Conservation (phyloP, 2,797 vertebrate species). For the Lophius americanus region DNA sequence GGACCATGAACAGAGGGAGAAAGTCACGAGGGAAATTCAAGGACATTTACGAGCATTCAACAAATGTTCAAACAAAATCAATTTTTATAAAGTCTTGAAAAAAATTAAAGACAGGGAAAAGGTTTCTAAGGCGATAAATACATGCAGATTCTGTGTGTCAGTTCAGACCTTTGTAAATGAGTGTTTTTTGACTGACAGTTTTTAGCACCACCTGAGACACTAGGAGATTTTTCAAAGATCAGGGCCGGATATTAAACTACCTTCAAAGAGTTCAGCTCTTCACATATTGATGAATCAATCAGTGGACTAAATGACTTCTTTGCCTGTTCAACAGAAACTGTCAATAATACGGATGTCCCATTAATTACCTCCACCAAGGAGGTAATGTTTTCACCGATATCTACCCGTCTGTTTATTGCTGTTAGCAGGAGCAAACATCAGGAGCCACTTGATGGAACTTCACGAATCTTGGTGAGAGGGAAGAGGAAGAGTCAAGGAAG, state of each 20-base stretch:
- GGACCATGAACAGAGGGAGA: conserved; percentile 40
- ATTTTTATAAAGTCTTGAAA: neutral
- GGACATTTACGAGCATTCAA: conserved; percentile 52
- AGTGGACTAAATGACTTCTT: too few relatives aligned
- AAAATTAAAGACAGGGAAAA: neutral
- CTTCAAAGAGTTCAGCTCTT: too few relatives aligned
- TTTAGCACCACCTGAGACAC: neutral
- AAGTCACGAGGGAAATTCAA: conserved; percentile 54
- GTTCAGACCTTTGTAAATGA: neutral
- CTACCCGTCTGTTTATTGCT: too few relatives aligned
- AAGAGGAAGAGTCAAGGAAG: too few relatives aligned
- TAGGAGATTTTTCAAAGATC: too few relatives aligned
- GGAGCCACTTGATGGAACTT: too few relatives aligned
- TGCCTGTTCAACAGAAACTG: neutral
- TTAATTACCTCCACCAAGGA: neutral
- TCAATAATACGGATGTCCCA: neutral
- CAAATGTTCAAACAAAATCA: conserved; percentile 22
- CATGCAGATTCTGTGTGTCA: neutral
- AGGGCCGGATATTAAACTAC: too few relatives aligned
- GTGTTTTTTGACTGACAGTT: neutral
- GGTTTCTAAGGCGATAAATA: neutral
- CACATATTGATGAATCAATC: too few relatives aligned
- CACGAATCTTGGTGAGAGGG: too few relatives aligned
- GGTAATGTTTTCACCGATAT: too few relatives aligned
- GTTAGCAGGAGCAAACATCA: too few relatives aligned